Base-by-base conservation (phyloP, 2,113 vertebrate genomes). In the Pelecanus crispus region DNA sequence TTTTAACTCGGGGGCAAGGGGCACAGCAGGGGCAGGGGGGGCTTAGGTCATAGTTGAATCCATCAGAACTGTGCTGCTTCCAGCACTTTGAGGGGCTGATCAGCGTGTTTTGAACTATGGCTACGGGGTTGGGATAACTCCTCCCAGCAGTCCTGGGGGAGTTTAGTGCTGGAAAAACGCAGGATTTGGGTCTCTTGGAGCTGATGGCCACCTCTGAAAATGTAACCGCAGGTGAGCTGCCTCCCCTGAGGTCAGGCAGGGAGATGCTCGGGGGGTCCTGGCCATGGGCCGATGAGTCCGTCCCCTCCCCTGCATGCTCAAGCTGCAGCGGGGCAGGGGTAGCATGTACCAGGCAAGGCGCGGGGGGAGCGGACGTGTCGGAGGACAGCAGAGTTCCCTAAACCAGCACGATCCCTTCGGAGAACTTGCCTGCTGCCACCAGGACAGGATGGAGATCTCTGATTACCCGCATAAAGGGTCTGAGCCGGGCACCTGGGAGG, bases 81-180 rank as follows among this genome's bases (percentile, higher is more conserved):
- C 25, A 3, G 52, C 11, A 1, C 25, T n/a, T 8, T 5, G 11
- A 10, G 20, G 28, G 26, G 36, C 7, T 9, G 16, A 26, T 20
- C 38, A 2, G 58, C 2, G 0, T 5, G 6, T 25, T 62, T 29
- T 19, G 47, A 52, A 13, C 25, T 1, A 3, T 7, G 28, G 63
- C 7, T 3, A 6, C 19, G 16, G n/a, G 29, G 24, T 6, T 20
- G 56, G 49, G 44, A 9, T 26, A 19, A 36, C 26, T 6, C 26
- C 25, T 22, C 31, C 3, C 1, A 21, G 26, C 17, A 14, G 29
- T 34, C 40, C 40, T 24, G 31, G 31, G n/a, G 32, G 38, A 12
- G 17, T 11, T 44, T 38, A 17, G 40, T 19, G 49, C 34, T 36
- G 47, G 26, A 13, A 25, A 31, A 36, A 31, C 4, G 2, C 13